Evolutionary conservation across 2,113 vertebrate genomes (phyloP).

Genomic region (Thamnaconus septentrionalis): DNA sequence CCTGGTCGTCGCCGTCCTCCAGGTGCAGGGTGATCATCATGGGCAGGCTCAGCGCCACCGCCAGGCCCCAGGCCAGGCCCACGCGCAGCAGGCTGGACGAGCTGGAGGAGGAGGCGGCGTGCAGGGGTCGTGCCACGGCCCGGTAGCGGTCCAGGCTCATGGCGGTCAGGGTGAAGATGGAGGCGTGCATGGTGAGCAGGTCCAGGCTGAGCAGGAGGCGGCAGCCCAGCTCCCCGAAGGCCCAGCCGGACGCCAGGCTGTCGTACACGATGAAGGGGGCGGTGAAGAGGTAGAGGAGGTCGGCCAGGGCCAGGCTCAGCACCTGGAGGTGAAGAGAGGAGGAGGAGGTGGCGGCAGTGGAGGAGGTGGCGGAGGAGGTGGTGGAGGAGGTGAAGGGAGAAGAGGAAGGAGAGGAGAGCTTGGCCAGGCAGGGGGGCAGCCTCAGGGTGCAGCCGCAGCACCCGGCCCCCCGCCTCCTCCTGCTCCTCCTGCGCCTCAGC

Average conservation of each 20-base stretch:
- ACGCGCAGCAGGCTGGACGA: slow-evolving; percentile 77
- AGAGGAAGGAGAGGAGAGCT: slow-evolving; percentile 60
- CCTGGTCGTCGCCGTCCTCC: slow-evolving; percentile 76
- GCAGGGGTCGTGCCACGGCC: slow-evolving; percentile 79
- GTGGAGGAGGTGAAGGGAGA: slow-evolving; percentile 24
- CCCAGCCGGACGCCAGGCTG: slow-evolving; percentile 81
- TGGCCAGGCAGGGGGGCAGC: slow-evolving; percentile 62
- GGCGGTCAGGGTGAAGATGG: slow-evolving; percentile 83
- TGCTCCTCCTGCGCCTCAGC: slow-evolving; percentile 66
- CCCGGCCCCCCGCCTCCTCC: slow-evolving; percentile 53
- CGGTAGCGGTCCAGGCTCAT: slow-evolving; percentile 84
- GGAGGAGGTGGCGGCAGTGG: slow-evolving; percentile 66
- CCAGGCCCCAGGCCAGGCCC: slow-evolving; percentile 78
- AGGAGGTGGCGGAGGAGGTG: slow-evolving; percentile 24
- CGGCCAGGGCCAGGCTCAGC: slow-evolving; percentile 81
- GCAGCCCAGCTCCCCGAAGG: slow-evolving; percentile 82
- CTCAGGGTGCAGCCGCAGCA: slow-evolving; percentile 54
- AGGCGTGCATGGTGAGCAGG: slow-evolving; percentile 85
- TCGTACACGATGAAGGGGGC: slow-evolving; percentile 84
- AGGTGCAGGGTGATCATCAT: slow-evolving; percentile 86
- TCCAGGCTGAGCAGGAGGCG: slow-evolving; percentile 82
- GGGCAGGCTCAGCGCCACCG: slow-evolving; percentile 79
- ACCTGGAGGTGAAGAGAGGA: slow-evolving; percentile 81
- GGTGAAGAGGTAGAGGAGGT: slow-evolving; percentile 83
- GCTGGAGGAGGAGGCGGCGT: slow-evolving; percentile 69